Evolutionary conservation across 2,888 invertebrate species (phyloP).

Genomic region (Tholera decimalis): DNA sequence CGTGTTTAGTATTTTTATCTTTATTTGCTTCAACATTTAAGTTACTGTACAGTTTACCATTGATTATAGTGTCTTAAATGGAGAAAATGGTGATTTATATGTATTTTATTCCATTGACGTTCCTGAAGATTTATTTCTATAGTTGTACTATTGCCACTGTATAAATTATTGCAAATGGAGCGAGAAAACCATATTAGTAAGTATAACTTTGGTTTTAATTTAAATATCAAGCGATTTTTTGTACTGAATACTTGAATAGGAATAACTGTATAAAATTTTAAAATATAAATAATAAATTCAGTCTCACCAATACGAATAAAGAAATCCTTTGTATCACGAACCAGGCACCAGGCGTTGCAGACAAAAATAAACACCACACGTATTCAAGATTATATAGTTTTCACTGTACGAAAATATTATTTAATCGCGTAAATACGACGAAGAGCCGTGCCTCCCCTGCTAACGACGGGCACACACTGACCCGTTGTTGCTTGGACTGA

Average conservation of each 20-base stretch:
- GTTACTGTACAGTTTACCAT: slow-evolving; percentile 4
- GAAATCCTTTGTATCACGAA: slow-evolving; percentile 69
- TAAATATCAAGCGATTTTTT: background rate
- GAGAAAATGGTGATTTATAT: slow-evolving; percentile 36
- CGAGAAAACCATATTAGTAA: no score
- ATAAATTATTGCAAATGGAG: background rate
- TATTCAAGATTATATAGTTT: slow-evolving; percentile 53
- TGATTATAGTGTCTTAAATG: slow-evolving; percentile 22
- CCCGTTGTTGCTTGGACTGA: slow-evolving; percentile 45
- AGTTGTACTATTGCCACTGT: slow-evolving; percentile 12
- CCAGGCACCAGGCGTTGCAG: slow-evolving; percentile 45
- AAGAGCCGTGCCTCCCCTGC: slow-evolving; percentile 72
- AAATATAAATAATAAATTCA: slow-evolving; percentile 10
- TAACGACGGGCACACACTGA: slow-evolving; percentile 79
- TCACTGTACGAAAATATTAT: slow-evolving; percentile 67
- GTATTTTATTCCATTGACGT: slow-evolving; percentile 9
- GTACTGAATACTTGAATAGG: background rate
- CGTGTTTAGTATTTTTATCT: slow-evolving; percentile 18
- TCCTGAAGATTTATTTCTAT: no score
- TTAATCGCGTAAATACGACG: slow-evolving; percentile 65
- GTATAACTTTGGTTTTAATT: no score
- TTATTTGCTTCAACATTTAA: slow-evolving; percentile 15
- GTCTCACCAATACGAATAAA: slow-evolving; percentile 63
- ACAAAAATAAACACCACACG: slow-evolving; percentile 73
- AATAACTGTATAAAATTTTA: background rate